phyloP scores from a whole-genome alignment of 2,888 invertebrate species.

The Noctua janthina region DNA sequence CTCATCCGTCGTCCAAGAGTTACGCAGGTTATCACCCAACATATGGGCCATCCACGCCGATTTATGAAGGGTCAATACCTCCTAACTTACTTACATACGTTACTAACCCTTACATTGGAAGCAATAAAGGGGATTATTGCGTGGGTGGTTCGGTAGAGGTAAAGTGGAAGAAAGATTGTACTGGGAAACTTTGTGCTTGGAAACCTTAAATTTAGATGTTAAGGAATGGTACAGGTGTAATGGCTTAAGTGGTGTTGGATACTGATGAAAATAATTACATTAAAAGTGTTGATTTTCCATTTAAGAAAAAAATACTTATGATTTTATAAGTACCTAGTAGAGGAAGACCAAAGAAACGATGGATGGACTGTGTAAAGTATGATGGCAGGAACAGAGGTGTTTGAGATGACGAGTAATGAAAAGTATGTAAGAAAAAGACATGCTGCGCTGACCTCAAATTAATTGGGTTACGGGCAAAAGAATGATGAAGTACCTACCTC shows the following conservation, averaged over 20 bases:
- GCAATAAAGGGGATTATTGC: constrained; percentile 38
- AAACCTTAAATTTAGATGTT: constrained; percentile 57
- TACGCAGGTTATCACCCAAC: constrained; percentile 80
- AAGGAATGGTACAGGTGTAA: neutral
- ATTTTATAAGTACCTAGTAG: neutral
- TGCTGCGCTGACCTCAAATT: no score
- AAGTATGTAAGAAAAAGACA: no score
- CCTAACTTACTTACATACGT: constrained; percentile 44
- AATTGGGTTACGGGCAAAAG: no score
- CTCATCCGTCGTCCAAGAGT: constrained; percentile 77
- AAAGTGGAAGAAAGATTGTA: constrained; percentile 62
- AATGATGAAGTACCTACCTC: neutral
- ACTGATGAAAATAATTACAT: neutral
- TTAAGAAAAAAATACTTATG: neutral
- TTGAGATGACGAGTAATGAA: no score
- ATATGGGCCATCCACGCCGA: constrained; percentile 77
- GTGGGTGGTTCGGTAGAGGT: constrained; percentile 1
- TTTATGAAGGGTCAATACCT: constrained; percentile 79
- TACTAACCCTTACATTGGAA: constrained; percentile 41
- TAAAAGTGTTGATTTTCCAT: neutral
- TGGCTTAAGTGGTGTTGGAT: neutral
- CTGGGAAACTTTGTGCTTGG: constrained; percentile 67
- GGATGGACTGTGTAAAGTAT: no score
- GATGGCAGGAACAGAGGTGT: no score
- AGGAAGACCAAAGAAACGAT: no score